Conservation (phyloP, 2,888 invertebrate species). For the Spilarctia lutea region DNA sequence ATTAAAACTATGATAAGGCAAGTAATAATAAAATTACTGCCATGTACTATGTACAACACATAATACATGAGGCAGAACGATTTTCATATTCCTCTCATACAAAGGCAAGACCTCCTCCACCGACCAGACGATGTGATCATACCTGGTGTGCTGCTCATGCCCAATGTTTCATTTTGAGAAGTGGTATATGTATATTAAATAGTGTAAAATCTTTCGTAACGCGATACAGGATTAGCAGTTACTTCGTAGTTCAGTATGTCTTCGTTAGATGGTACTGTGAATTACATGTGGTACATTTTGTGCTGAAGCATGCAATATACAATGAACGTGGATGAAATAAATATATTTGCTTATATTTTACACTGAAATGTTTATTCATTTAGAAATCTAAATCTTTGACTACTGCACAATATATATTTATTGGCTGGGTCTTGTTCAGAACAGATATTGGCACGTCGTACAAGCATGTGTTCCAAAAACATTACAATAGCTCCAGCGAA, state of each 20-base stretch:
- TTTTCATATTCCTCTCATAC: background rate
- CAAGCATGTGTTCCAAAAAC: conserved; percentile 31
- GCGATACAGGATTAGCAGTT: background rate
- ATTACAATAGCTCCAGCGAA: conserved; percentile 27
- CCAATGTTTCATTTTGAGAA: background rate
- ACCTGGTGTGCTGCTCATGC: too few relatives aligned
- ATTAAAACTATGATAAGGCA: background rate
- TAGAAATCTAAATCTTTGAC: conserved; percentile 4
- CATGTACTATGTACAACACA: background rate
- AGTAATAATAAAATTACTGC: background rate
- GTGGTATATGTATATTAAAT: background rate
- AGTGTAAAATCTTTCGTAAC: background rate
- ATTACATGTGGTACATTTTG: background rate
- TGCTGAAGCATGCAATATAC: background rate
- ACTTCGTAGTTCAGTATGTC: background rate
- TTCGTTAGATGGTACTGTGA: background rate
- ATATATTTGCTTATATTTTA: background rate
- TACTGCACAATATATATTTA: conserved; percentile 13
- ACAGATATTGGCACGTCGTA: conserved; percentile 22
- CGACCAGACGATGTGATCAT: background rate
- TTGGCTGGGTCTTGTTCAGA: conserved; percentile 12
- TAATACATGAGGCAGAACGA: too few relatives aligned
- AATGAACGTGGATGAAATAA: background rate
- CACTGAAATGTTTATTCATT: background rate
- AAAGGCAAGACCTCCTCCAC: background rate